Conservation (phyloP, 2,113 vertebrate species). For the Pelobates fuscus region DNA sequence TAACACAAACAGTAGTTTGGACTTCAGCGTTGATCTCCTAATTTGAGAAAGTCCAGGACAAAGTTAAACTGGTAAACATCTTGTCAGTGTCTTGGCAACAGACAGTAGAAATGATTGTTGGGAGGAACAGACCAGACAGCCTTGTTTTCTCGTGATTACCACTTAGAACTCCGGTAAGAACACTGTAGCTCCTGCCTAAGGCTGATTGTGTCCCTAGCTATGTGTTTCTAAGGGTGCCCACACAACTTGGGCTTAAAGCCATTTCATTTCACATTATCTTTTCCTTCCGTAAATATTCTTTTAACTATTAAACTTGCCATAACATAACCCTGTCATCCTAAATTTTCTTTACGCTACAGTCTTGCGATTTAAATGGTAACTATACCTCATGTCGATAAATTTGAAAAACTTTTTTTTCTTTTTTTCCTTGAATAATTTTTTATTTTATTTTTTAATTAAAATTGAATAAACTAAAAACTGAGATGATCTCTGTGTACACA, state of each 20-base stretch:
- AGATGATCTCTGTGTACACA: no score
- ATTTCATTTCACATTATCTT: conserved; percentile 60
- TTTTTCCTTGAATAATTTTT: no score
- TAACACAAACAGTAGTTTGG: conserved; percentile 60
- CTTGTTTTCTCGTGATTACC: conserved; percentile 72
- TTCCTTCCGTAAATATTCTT: no score
- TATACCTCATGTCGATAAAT: no score
- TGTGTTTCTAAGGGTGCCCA: conserved; percentile 69
- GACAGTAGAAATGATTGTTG: conserved; percentile 67
- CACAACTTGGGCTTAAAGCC: conserved; percentile 72
- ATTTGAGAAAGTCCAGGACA: conserved; percentile 74
- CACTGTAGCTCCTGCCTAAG: conserved; percentile 79
- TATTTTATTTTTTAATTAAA: no score
- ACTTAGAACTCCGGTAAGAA: conserved; percentile 69
- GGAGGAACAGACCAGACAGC: conserved; percentile 66
- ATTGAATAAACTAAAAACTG: no score
- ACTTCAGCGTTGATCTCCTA: conserved; percentile 73
- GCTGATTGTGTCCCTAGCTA: conserved; percentile 70
- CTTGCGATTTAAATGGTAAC: no score
- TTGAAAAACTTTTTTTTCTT: no score
- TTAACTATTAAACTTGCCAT: not conserved
- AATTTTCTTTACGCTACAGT: no score
- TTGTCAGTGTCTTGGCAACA: conserved; percentile 78
- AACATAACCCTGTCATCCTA: no score
- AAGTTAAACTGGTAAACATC: conserved; percentile 74